A percentile compares a stretch with the other conserved stretches of the same genome.
phyloP scores from a whole-genome alignment of 1,140 invertebrate species.

The Aphidius gifuensis region DNA sequence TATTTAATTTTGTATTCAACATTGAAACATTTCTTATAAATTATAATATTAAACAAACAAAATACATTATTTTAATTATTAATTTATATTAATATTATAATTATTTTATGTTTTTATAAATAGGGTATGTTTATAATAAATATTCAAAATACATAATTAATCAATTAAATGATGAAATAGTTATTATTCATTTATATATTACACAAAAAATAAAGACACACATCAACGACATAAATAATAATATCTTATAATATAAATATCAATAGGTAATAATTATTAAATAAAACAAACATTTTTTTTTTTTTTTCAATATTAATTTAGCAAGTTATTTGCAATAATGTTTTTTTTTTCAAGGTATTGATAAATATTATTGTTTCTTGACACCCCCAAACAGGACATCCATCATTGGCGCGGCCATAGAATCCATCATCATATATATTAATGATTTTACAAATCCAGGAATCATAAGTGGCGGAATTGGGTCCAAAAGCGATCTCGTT shows the following conservation, averaged over 20 bases:
- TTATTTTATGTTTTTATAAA: too few relatives aligned
- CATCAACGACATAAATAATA: constrained; percentile 27
- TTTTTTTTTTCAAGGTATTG: not conserved
- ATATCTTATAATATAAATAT: not conserved
- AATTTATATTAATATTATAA: too few relatives aligned
- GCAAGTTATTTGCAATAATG: too few relatives aligned
- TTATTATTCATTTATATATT: constrained; percentile 4
- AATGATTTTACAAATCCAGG: constrained; percentile 16
- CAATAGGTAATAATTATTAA: too few relatives aligned
- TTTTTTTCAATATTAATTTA: too few relatives aligned
- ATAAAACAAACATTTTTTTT: too few relatives aligned
- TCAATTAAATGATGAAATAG: not conserved
- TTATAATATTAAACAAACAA: too few relatives aligned
- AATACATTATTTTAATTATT: too few relatives aligned
- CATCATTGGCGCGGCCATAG: constrained; percentile 4
- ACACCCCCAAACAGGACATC: constrained; percentile 25
- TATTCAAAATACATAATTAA: not conserved
- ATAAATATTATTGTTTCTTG: not conserved
- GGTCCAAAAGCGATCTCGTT: not conserved
- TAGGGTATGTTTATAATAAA: too few relatives aligned
- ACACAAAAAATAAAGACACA: not conserved
- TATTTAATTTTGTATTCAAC: too few relatives aligned
- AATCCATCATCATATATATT: too few relatives aligned
- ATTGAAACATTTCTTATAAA: too few relatives aligned
- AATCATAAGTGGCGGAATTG: constrained; percentile 20